A percentile compares a stretch with the other conserved stretches of the same genome.
Conservation (phyloP, 1,140 invertebrate genomes). For the Procambarus clarkii region DNA sequence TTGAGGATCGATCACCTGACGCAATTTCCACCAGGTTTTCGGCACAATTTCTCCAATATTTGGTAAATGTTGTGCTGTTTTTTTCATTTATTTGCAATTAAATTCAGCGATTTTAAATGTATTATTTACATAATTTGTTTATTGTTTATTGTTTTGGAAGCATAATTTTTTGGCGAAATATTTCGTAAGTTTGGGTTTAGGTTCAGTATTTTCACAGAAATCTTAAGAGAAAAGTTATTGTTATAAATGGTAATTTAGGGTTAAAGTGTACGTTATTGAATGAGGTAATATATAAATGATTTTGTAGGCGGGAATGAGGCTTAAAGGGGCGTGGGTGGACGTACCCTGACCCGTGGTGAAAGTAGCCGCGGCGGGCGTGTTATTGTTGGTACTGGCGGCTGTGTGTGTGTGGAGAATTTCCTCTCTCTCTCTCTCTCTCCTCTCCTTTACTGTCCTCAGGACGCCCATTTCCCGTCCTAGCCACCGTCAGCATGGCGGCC, state of each 20-base stretch:
- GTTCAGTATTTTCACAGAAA: background rate
- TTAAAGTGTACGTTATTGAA: too few species aligned
- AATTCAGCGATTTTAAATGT: background rate
- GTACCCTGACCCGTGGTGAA: background rate
- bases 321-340: background rate
- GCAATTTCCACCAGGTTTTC: background rate
- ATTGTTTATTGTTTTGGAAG: background rate
- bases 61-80: background rate
- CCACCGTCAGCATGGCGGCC: too few species aligned
- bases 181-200: background rate
- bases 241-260: too few species aligned
- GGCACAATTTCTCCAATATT: background rate
- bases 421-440: too few species aligned
- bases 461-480: too few species aligned
- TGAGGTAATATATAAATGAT: too few species aligned
- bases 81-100: background rate
- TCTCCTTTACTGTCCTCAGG: too few species aligned
- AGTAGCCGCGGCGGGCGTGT: background rate
- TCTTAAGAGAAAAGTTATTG: background rate
- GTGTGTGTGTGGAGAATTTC: too few species aligned
- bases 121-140: background rate
- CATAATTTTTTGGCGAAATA: background rate
- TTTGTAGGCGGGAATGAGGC: too few species aligned
- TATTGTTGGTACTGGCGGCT: background rate
- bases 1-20: constrained; percentile 55